Evolutionary conservation across 2,113 vertebrate genomes (phyloP).

Genomic region (Chunga burmeisteri): DNA sequence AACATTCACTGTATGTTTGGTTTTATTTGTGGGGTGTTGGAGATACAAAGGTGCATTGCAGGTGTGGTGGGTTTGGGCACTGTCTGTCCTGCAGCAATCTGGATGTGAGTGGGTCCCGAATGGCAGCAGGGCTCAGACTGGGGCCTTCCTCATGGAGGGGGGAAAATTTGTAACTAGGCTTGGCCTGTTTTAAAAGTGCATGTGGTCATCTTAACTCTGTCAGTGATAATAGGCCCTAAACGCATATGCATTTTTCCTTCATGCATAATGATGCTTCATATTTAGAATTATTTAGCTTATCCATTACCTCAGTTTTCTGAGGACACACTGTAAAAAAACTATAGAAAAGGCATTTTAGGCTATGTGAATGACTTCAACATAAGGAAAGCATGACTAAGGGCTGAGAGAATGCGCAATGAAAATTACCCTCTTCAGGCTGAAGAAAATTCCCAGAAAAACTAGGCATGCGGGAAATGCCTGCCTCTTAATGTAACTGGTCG

Average conservation of each 20-base stretch:
- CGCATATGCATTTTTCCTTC: neutral
- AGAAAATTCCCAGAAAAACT: slow-evolving; percentile 79
- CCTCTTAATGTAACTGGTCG: slow-evolving; percentile 29
- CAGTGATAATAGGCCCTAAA: neutral
- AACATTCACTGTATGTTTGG: neutral
- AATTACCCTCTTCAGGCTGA: slow-evolving; percentile 54
- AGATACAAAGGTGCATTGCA: neutral
- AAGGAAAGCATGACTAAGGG: slow-evolving; percentile 78
- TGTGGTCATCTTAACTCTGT: neutral
- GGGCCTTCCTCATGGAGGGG: neutral
- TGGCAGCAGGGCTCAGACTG: neutral
- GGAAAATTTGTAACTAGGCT: neutral
- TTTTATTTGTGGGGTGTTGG: neutral
- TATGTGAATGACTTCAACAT: slow-evolving; percentile 53
- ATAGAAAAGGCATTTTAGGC: slow-evolving; percentile 52
- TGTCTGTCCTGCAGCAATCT: neutral
- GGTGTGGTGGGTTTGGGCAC: neutral
- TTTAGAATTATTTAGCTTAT: slow-evolving; percentile 57
- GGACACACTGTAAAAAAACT: slow-evolving; percentile 53
- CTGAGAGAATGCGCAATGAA: slow-evolving; percentile 58
- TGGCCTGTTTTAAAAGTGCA: slow-evolving; percentile 6
- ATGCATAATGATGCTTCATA: slow-evolving; percentile 35
- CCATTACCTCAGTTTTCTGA: slow-evolving; percentile 63
- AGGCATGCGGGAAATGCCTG: slow-evolving; percentile 73
- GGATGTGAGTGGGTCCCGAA: neutral